A percentile compares a stretch with the other conserved stretches of the same genome.
These are phyloP conservation scores for Colletes latitarsis DNA, from an alignment of 1,140 invertebrate genomes.

Conservation along the genomic window DNA sequence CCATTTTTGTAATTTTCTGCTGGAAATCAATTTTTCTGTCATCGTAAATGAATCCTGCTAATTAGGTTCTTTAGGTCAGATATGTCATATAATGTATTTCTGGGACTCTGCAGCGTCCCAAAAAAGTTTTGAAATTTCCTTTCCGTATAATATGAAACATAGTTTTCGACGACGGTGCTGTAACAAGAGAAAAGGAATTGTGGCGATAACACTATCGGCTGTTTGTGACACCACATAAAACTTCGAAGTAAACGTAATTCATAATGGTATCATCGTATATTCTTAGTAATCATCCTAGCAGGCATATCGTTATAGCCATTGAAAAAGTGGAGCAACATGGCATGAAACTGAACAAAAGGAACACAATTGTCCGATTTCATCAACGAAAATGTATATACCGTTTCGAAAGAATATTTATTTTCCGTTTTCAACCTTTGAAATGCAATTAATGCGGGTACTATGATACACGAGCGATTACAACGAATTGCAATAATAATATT, in stretches of 20 bases:
- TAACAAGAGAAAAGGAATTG: neutral
- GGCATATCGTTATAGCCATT: neutral
- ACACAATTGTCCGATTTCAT: neutral
- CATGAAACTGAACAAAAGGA: neutral
- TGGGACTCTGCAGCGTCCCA: too few species aligned
- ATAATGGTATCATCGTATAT: neutral
- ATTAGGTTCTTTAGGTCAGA: too few species aligned
- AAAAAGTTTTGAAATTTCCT: too few species aligned
- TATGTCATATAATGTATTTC: too few species aligned
- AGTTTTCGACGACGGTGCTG: neutral
- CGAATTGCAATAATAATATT: too few species aligned
- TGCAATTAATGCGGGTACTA: neutral
- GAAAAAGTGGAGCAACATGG: neutral
- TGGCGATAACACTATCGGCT: neutral
- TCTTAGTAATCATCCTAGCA: neutral
- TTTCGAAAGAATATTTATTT: neutral
- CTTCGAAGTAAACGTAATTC: conserved; percentile 11
- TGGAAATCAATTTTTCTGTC: too few species aligned
- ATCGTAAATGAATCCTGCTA: too few species aligned
- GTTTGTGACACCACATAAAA: neutral
- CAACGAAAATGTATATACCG: neutral
- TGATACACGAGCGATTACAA: too few species aligned
- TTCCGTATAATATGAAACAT: too few species aligned
- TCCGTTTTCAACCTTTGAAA: neutral
- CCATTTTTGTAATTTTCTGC: too few species aligned